Evolutionary conservation across 2,888 invertebrate species (phyloP), one percentile per base, ranked within the genome.

Genomic region (Euspilapteryx auroguttella): DNA sequence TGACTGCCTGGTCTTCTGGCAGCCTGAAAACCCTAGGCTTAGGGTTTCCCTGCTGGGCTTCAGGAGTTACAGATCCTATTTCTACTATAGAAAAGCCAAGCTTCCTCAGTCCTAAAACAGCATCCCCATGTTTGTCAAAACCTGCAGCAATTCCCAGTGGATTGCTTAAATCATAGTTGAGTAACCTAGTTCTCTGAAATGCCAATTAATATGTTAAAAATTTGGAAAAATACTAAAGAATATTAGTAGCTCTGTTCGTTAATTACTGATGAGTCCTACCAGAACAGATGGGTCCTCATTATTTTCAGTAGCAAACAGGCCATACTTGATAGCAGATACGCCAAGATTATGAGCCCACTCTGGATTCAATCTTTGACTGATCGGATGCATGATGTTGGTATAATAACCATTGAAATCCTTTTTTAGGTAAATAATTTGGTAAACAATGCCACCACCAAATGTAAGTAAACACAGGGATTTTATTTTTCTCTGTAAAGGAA

Each of bases 111-210:
- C 93, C 91, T 43, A 83, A 61, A 2, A 96, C 78, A 12, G 92
- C 94, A 73, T 97, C 95, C 4, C 87, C 97, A 64, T 98, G 86
- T 62, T 99, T 99, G 61, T 99, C 99, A 69, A 98, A 98, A 4
- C 98, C 99, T 32, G 98, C 99, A 14, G 98, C 98, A 47, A 99
- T 85, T n/a, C 99, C 98, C 41, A 99, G 64, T 0, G 98, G 98
- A 71, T 95, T 97, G 30, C 79, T 73, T 34, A 99, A 82, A 9
- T 83, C 57, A 35, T 82, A 75, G 12, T 83, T 82, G 55, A 90
- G 86, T 25, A 95, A 71, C 29, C 69, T 79, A 0, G 86, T 85
- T 51, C 80, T 79, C 89, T 90, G 57, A 13, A 24, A 29, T 28
- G 15, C 17, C 9, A 20, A 26, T 29, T 3, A 21, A 7, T 23